Evolutionary conservation across 2,797 vertebrate genomes (phyloP).

Genomic region (Decapterus maruadsi): DNA sequence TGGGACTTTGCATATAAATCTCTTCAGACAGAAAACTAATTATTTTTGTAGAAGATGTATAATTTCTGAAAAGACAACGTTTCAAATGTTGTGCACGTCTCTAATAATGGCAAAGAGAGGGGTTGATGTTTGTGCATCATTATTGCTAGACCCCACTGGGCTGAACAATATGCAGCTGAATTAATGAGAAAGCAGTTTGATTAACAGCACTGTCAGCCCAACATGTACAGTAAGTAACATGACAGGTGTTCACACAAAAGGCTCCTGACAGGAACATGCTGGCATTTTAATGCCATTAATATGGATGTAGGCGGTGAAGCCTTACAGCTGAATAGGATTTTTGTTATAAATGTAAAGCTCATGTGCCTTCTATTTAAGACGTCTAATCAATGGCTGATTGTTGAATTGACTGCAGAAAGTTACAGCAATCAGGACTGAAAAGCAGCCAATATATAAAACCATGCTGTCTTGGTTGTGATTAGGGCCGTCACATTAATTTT

Average conservation of each 20-base stretch:
- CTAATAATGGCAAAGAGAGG: accelerated
- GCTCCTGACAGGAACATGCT: neutral
- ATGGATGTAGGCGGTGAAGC: neutral
- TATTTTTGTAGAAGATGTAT: neutral
- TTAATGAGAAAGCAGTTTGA: neutral
- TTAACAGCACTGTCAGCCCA: neutral
- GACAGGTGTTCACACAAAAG: neutral
- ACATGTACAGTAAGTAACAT: neutral
- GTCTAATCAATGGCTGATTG: neutral
- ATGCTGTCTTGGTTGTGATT: too few relatives aligned
- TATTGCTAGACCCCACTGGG: neutral
- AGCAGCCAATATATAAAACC: neutral
- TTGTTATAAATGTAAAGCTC: neutral
- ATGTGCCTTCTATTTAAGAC: neutral
- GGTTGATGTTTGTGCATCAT: neutral
- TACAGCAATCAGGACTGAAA: neutral
- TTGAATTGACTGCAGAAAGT: neutral
- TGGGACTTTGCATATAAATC: neutral
- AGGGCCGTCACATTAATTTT: too few relatives aligned
- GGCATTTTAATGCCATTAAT: neutral
- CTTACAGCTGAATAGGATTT: neutral
- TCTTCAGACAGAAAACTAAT: neutral
- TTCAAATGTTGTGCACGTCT: neutral
- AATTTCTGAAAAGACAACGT: neutral
- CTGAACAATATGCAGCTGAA: neutral